Evolutionary conservation across 2,113 vertebrate species (phyloP).

Genomic region (Corythoichthys haematopterus): DNA sequence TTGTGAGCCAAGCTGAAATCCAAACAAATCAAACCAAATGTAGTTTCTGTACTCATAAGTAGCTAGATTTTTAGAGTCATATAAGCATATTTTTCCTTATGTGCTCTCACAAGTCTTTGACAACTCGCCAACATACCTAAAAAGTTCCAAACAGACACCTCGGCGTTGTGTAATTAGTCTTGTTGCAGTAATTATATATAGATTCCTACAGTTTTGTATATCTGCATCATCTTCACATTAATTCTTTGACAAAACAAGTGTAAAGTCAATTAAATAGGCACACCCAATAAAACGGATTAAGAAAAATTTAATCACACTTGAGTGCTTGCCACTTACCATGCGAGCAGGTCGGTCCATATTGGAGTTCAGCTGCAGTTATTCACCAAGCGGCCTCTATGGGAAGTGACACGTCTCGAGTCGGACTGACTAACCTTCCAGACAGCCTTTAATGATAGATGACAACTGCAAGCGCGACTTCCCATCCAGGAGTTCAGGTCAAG

Average conservation of each 20-base stretch:
- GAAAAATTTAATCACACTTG: slow-evolving; percentile 25
- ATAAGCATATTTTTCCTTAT: not conserved
- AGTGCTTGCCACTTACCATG: slow-evolving; percentile 59
- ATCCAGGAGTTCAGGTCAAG: slow-evolving; percentile 41
- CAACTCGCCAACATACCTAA: not conserved
- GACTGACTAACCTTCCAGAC: slow-evolving; percentile 28
- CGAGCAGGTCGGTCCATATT: slow-evolving; percentile 45
- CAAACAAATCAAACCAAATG: not conserved
- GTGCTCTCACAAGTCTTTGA: not conserved
- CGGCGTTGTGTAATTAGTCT: not conserved
- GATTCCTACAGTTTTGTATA: not conserved
- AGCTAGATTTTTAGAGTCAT: not conserved
- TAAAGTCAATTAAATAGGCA: not conserved
- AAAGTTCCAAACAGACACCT: not conserved
- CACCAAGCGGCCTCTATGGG: slow-evolving; percentile 34
- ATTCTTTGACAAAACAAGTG: not conserved
- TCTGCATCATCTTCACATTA: not conserved
- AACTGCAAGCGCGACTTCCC: slow-evolving; percentile 32
- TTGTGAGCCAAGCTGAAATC: not conserved
- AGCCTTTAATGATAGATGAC: not conserved
- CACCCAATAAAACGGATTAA: slow-evolving; percentile 8
- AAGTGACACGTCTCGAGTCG: slow-evolving; percentile 26
- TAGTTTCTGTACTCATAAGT: not conserved
- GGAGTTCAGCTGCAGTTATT: slow-evolving; percentile 61
- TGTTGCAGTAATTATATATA: not conserved